phyloP scores from a whole-genome alignment of 1,140 invertebrate species.

The Phocides pigmalion region DNA sequence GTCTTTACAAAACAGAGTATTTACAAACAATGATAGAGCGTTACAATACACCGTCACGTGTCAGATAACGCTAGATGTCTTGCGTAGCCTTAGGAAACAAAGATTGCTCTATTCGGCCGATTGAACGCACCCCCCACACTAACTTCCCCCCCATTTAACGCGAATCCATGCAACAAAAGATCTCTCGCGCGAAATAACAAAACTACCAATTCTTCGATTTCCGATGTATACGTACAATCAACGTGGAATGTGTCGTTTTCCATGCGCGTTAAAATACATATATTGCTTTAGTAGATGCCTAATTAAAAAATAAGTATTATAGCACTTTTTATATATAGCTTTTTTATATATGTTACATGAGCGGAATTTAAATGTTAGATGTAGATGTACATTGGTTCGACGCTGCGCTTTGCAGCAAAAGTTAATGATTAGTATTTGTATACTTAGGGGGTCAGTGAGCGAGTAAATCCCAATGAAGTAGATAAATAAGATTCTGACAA shows the following conservation, averaged over 20 bases:
- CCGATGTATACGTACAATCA: constrained; percentile 47
- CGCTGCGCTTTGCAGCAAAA: too few species aligned
- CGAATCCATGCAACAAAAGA: constrained; percentile 78
- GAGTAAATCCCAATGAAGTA: too few species aligned
- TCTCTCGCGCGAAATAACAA: constrained; percentile 79
- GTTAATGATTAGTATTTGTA: too few species aligned
- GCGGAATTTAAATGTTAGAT: too few species aligned
- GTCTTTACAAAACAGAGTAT: constrained; percentile 35
- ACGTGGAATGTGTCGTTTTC: background rate
- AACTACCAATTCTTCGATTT: constrained; percentile 73
- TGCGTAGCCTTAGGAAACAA: constrained; percentile 75
- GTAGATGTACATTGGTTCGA: too few species aligned
- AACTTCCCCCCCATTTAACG: constrained; percentile 81
- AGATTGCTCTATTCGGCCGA: constrained; percentile 78
- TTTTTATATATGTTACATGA: too few species aligned
- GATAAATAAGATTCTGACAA: too few species aligned
- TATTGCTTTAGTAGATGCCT: too few species aligned
- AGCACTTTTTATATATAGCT: too few species aligned
- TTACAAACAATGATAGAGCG: constrained; percentile 37
- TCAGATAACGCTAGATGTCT: constrained; percentile 60
- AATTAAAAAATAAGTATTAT: too few species aligned
- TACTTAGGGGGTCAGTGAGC: too few species aligned
- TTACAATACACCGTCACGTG: constrained; percentile 57
- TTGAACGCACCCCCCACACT: constrained; percentile 74
- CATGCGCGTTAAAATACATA: too few species aligned